Evolutionary conservation across 2,888 invertebrate genomes (phyloP).

Genomic region (Synanthedon myopaeformis): DNA sequence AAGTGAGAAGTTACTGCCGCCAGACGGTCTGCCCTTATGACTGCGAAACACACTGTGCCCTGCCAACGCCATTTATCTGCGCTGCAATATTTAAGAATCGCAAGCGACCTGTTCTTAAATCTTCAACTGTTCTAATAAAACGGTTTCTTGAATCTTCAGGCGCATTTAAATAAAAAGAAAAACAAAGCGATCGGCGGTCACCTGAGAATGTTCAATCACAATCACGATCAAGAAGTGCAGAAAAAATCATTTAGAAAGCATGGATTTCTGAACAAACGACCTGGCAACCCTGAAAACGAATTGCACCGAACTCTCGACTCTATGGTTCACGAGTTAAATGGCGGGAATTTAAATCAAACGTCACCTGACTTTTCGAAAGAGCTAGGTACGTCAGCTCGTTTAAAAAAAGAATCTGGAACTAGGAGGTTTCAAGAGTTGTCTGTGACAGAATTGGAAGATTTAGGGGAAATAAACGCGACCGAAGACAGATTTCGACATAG

Average conservation of each 20-base stretch:
- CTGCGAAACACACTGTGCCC: no score
- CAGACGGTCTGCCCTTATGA: no score
- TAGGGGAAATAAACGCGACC: constrained; percentile 40
- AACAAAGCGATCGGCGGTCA: constrained; percentile 13
- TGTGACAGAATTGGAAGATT: constrained; percentile 35
- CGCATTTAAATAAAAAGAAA: constrained; percentile 27
- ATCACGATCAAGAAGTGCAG: constrained; percentile 19
- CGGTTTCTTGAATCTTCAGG: constrained; percentile 6
- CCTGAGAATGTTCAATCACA: constrained; percentile 35
- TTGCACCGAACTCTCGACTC: constrained; percentile 44
- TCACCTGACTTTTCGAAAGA: constrained; percentile 3
- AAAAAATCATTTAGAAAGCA: constrained; percentile 21
- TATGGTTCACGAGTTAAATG: constrained; percentile 39
- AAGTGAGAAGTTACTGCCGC: no score
- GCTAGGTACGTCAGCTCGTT: constrained; percentile 7
- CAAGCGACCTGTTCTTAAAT: background rate
- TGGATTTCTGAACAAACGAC: constrained; percentile 44
- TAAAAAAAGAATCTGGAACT: constrained; percentile 36
- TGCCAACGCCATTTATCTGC: no score
- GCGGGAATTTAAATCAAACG: constrained; percentile 10
- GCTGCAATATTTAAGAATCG: no score
- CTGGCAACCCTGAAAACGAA: constrained; percentile 41
- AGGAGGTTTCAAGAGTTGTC: constrained; percentile 44
- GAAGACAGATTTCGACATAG: constrained; percentile 49
- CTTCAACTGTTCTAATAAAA: no score